These are phyloP conservation scores for Aptenodytes patagonicus DNA, from an alignment of 2,113 vertebrate species.

Conservation along the genomic window DNA sequence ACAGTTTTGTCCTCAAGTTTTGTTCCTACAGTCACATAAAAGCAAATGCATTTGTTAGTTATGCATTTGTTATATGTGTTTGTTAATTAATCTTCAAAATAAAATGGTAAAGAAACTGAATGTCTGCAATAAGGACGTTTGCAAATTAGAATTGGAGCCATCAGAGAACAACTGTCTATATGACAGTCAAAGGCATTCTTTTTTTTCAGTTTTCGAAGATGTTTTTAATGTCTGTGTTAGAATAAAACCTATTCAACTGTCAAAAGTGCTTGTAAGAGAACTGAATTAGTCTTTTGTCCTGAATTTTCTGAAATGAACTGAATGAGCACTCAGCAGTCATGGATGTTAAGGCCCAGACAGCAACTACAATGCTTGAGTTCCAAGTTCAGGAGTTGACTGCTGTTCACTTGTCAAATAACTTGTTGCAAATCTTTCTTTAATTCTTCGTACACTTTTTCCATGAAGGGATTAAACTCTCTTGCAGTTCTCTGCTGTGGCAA, in stretches of 20 bases:
- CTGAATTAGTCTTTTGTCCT: constrained; percentile 16
- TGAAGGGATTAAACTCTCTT: background rate
- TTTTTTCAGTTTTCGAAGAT: background rate
- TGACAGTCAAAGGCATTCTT: background rate
- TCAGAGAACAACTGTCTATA: background rate
- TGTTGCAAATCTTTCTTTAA: background rate
- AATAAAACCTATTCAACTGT: background rate
- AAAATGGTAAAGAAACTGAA: background rate
- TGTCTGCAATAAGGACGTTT: background rate
- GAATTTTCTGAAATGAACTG: constrained; percentile 7
- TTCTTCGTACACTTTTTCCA: background rate
- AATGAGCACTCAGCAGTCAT: background rate
- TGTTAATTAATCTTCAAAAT: constrained; percentile 10
- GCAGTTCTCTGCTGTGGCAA: background rate
- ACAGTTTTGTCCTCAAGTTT: background rate
- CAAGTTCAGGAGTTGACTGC: background rate
- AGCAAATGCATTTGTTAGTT: background rate
- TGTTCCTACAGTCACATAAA: background rate
- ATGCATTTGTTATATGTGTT: background rate
- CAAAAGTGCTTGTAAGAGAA: background rate
- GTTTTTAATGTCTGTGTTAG: background rate
- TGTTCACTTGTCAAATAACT: background rate
- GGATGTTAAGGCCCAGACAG: background rate
- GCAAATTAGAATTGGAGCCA: background rate
- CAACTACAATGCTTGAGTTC: background rate